Percentiles rank a stretch among this genome's conserved stretches.
Evolutionary conservation across 2,797 vertebrate genomes (phyloP).

Genomic region (Neostethus bicornis): DNA sequence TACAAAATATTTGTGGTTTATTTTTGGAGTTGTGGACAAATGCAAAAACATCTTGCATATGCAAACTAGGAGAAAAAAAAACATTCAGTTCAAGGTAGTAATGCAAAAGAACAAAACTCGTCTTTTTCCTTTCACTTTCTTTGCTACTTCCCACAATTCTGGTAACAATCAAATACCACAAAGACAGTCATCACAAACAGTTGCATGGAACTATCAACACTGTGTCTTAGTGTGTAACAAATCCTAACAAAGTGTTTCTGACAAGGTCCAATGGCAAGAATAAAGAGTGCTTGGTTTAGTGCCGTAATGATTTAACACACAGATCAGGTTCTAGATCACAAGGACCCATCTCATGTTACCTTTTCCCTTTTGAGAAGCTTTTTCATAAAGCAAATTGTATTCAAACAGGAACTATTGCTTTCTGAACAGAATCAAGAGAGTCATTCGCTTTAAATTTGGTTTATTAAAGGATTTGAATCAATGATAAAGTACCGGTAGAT

Average conservation of each 20-base stretch:
- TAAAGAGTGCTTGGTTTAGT: neutral
- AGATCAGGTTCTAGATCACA: conserved; percentile 1
- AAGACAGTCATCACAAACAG: neutral
- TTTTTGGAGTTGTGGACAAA: conserved; percentile 2
- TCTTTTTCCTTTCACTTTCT: neutral
- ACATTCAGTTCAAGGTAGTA: neutral
- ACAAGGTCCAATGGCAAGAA: neutral
- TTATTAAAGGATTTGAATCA: neutral
- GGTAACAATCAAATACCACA: neutral
- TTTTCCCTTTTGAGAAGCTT: conserved; percentile 12
- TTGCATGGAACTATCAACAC: neutral
- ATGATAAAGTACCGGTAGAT: neutral
- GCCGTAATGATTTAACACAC: neutral
- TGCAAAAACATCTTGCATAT: neutral
- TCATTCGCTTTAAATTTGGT: no score
- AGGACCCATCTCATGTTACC: neutral
- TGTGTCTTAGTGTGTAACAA: neutral
- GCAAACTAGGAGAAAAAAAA: neutral
- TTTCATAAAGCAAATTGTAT: neutral
- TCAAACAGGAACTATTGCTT: no score
- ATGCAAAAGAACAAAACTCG: neutral
- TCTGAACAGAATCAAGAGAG: no score
- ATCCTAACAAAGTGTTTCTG: neutral
- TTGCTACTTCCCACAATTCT: neutral
- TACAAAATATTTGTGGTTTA: neutral